These are phyloP conservation scores for Corvus moneduloides DNA, from an alignment of 2,113 vertebrate species.

Conservation along the genomic window DNA sequence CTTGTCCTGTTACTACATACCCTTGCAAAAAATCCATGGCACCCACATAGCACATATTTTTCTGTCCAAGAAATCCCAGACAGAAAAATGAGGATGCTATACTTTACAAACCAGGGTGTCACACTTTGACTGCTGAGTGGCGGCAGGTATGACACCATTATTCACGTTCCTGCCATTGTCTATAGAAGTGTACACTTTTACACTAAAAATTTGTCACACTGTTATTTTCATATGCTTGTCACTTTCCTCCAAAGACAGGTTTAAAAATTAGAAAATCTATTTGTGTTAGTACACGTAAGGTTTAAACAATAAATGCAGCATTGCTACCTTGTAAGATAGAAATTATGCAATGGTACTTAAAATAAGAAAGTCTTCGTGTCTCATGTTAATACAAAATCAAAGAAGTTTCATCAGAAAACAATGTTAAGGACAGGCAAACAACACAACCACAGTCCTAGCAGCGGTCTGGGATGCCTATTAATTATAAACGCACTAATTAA, in stretches of 20 bases:
- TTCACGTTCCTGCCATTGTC: background rate
- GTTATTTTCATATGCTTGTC: background rate
- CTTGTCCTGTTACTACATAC: background rate
- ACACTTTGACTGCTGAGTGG: background rate
- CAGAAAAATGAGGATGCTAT: background rate
- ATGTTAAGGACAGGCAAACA: background rate
- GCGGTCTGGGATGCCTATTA: background rate
- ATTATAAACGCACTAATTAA: background rate
- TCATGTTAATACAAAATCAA: background rate
- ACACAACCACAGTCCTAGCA: background rate
- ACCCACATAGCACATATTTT: background rate
- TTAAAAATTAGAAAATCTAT: background rate
- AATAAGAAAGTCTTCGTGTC: background rate
- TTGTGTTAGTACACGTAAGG: background rate
- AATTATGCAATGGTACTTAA: background rate
- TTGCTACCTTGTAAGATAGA: background rate
- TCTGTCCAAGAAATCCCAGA: background rate
- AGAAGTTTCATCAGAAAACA: background rate
- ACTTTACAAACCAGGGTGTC: background rate
- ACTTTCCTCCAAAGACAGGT: background rate
- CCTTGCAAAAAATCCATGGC: background rate
- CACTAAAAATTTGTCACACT: background rate
- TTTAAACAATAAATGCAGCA: background rate
- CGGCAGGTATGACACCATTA: background rate
- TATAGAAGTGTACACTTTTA: background rate